Conservation (phyloP, 2,888 invertebrate genomes). For the Lapara coniferarum region DNA sequence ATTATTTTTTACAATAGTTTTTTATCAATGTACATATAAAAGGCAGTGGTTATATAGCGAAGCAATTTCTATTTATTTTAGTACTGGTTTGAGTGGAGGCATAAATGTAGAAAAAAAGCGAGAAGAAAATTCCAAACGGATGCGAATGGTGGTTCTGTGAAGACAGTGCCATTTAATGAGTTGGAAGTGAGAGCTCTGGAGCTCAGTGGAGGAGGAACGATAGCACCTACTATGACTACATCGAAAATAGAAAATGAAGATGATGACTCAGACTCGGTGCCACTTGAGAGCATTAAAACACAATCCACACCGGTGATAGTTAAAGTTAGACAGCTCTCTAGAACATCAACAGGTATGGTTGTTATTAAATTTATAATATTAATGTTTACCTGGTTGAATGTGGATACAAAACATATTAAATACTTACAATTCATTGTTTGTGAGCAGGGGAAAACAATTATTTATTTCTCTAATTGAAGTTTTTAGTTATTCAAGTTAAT, state of each 20-base stretch:
- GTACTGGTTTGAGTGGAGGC: slow-evolving; percentile 78
- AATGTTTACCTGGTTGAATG: too few species aligned
- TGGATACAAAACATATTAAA: too few species aligned
- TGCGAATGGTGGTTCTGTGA: slow-evolving; percentile 51
- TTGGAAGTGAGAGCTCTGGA: slow-evolving; percentile 69
- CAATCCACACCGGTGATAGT: slow-evolving; percentile 32
- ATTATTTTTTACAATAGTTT: too few species aligned
- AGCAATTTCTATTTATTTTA: slow-evolving; percentile 43
- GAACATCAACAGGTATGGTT: slow-evolving; percentile 8
- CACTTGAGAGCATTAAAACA: slow-evolving; percentile 52
- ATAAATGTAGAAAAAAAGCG: slow-evolving; percentile 73
- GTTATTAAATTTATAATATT: too few species aligned
- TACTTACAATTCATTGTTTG: too few species aligned
- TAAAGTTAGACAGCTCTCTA: slow-evolving; percentile 7
- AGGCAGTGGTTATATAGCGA: too few species aligned
- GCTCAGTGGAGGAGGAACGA: slow-evolving; percentile 58
- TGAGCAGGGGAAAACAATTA: too few species aligned
- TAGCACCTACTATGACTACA: slow-evolving; percentile 43
- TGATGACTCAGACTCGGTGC: slow-evolving; percentile 67
- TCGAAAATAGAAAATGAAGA: slow-evolving; percentile 57
- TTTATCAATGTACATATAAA: too few species aligned
- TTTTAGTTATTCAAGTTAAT: too few species aligned
- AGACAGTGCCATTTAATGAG: slow-evolving; percentile 67
- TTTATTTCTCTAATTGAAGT: too few species aligned
- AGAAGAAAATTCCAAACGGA: slow-evolving; percentile 53